phyloP scores from a whole-genome alignment of 1,140 invertebrate species.

The Pseudobourletiella spinata region DNA sequence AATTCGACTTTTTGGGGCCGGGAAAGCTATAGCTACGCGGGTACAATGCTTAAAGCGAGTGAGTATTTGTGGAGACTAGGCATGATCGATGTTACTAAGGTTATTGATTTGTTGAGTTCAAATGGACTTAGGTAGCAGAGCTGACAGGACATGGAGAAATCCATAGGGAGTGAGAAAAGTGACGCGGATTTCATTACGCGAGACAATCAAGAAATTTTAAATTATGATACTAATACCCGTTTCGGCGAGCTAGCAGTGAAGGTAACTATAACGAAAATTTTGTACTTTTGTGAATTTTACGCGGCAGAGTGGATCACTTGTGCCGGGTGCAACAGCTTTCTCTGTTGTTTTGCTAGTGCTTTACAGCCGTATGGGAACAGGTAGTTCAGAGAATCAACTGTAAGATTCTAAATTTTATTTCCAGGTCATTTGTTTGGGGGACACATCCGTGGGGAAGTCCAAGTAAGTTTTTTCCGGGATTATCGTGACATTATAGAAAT shows the following conservation, averaged over 20 bases:
- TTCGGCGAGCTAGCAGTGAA: conserved; percentile 45
- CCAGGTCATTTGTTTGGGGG: conserved; percentile 51
- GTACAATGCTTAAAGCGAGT: too few relatives aligned
- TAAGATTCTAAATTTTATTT: conserved; percentile 30
- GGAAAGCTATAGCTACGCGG: too few relatives aligned
- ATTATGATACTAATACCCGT: conserved; percentile 24
- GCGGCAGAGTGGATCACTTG: neutral
- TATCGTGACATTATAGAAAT: too few relatives aligned
- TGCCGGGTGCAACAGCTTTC: neutral
- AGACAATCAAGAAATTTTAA: conserved; percentile 13
- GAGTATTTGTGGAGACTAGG: too few relatives aligned
- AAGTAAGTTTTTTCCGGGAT: too few relatives aligned
- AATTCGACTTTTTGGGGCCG: too few relatives aligned
- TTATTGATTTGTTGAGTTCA: conserved; percentile 3
- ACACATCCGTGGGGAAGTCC: conserved; percentile 53
- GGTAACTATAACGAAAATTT: conserved; percentile 35
- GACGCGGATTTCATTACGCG: neutral
- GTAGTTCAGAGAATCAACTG: neutral
- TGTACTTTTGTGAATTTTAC: neutral
- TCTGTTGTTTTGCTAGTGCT: neutral
- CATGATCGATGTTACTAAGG: neutral
- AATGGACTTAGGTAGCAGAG: neutral
- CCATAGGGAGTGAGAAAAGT: neutral
- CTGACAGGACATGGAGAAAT: conserved; percentile 7
- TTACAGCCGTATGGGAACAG: neutral